These are phyloP conservation scores for Ramphastos sulfuratus DNA, from an alignment of 2,113 vertebrate species.

Conservation along the genomic window DNA sequence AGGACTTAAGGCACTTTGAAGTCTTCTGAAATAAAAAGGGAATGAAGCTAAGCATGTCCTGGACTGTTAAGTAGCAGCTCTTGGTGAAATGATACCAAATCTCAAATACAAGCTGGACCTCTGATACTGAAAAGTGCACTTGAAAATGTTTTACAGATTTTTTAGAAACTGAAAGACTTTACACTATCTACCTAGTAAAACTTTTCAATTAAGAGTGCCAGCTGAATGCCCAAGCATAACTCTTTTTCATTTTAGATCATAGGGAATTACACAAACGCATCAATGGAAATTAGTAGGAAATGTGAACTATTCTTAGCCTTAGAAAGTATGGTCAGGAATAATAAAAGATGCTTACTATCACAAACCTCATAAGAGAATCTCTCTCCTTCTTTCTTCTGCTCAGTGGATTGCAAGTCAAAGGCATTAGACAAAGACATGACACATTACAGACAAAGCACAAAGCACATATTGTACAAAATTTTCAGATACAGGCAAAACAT, in stretches of 20 bases:
- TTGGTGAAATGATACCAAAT: background rate
- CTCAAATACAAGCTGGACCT: background rate
- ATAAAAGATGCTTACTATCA: conserved; percentile 74
- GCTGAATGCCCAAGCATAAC: background rate
- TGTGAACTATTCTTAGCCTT: background rate
- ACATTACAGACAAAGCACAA: conserved; percentile 85
- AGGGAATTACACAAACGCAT: background rate
- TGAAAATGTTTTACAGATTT: background rate
- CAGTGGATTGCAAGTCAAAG: conserved; percentile 79
- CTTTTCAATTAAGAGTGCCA: background rate
- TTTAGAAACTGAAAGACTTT: background rate
- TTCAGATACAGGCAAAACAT: conserved; percentile 22
- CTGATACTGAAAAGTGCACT: conserved; percentile 43
- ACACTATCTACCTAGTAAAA: background rate
- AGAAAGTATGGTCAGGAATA: conserved; percentile 43
- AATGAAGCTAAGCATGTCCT: background rate
- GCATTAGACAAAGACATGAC: conserved; percentile 81
- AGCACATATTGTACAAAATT: conserved; percentile 29
- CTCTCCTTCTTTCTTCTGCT: conserved; percentile 96
- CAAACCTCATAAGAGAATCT: conserved; percentile 99
- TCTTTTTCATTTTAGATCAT: background rate
- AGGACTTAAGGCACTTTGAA: background rate
- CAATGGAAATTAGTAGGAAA: conserved; percentile 15
- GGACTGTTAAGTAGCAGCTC: background rate
- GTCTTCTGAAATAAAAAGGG: background rate